Base-by-base conservation (phyloP, 2,888 invertebrate species). In the Caenorhabditis sulstoni region DNA sequence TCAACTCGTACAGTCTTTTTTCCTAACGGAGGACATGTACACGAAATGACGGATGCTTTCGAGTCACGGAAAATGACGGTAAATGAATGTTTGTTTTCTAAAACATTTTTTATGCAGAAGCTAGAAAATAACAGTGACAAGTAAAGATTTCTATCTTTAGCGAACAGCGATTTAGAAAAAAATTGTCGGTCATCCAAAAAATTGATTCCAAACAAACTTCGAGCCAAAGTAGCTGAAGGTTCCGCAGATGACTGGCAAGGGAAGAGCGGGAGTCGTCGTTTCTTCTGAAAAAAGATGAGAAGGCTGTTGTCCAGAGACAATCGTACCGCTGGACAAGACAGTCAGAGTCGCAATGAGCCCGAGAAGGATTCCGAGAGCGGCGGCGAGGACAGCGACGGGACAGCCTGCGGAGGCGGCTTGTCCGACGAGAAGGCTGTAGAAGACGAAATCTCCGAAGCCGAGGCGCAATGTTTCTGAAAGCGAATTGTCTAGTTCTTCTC, bases 371-470 rank as follows among this genome's bases (percentile, higher is more conserved):
- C 87, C 87, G 23, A 82, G 20, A 23, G 78, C 65, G 45, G 85
- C 81, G 18, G 66, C 76, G 29, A 76, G 16, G 0, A 86, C 87
- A 4, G 83, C 85, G 22, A 84, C 3, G 2, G 82, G 29, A 53
- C 82, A 82, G 37, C 86, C 86, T 11, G 68, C 47, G 11, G 66
- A 57, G 7, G 87, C 86, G 2, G 87, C 81, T 68, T 85, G 84
- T 22, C 87, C 87, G 53, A 87, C 84, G n/a, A 87, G 73, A 18
- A 87, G 70, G 73, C 86, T 82, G 80, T 87, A 87, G 82, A 87
- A 87, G 35, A 87, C 87, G 58, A 87, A 87, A 47, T 87, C 87
- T 39, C 87, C 87, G 78, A 87, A 85, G n/a, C 87, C 87, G 18
- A 87, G 86, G 18, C 86, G 85, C 14, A 84, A 65, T 1, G 82